Percentiles rank a stretch among this genome's conserved stretches.
Conservation (phyloP, 2,113 vertebrate species). For the Myotis lucifugus region DNA sequence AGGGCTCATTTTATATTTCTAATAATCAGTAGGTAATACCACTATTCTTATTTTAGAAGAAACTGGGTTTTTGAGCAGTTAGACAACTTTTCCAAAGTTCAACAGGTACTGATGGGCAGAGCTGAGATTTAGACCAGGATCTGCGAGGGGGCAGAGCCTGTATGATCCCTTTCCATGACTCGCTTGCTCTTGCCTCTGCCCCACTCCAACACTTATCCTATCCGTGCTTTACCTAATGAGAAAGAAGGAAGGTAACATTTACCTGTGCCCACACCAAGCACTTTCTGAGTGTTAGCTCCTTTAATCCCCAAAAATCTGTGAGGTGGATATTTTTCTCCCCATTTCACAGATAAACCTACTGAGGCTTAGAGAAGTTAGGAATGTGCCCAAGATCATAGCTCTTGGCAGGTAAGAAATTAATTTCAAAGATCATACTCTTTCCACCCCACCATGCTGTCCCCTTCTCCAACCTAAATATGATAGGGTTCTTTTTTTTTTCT, state of each 20-base stretch:
- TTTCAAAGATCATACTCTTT: neutral
- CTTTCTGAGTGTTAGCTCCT: neutral
- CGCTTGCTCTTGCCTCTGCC: accelerated
- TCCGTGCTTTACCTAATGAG: neutral
- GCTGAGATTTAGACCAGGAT: neutral
- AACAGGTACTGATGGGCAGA: neutral
- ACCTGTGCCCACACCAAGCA: neutral
- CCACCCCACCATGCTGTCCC: neutral
- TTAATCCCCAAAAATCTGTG: neutral
- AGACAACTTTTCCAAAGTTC: neutral
- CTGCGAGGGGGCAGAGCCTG: accelerated
- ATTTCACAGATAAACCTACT: neutral
- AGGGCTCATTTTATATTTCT: neutral
- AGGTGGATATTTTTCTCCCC: neutral
- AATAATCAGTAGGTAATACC: neutral
- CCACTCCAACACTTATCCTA: accelerated
- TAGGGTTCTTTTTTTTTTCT: neutral
- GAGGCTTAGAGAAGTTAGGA: neutral
- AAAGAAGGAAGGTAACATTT: neutral
- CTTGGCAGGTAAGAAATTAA: neutral
- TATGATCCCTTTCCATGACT: accelerated
- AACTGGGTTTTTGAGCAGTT: neutral
- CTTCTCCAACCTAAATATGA: neutral
- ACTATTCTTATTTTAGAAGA: neutral
- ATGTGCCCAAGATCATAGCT: neutral